Percentiles rank a stretch among this genome's conserved stretches.
phyloP scores from a whole-genome alignment of 2,113 vertebrate genomes.

The Xyrauchen texanus region DNA sequence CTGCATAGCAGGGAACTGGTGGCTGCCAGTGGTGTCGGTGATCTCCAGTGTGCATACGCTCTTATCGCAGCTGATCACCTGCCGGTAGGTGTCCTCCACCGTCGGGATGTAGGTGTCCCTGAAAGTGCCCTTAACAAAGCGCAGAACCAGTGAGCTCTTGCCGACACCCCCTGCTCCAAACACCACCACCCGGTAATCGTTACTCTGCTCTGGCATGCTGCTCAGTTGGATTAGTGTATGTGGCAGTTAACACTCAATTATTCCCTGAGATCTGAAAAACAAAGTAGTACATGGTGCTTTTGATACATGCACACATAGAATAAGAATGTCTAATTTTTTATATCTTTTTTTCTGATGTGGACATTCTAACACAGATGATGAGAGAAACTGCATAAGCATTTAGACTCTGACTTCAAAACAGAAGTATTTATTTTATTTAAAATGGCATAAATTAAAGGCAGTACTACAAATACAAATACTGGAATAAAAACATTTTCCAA shows the following conservation, averaged over 20 bases:
- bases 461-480: too few relatives aligned
- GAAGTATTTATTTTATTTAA: too few relatives aligned
- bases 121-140: constrained; percentile 88
- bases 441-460: too few relatives aligned
- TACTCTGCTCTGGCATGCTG: constrained; percentile 88
- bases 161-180: constrained; percentile 86
- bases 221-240: constrained; percentile 20
- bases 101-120: constrained; percentile 88
- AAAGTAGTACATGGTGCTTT: constrained; percentile 4
- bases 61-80: constrained; percentile 92
- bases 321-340: too few relatives aligned
- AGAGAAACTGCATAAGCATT: too few relatives aligned
- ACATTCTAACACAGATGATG: too few relatives aligned
- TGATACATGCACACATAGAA: background rate
- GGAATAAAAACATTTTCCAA: too few relatives aligned
- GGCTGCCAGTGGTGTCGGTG: constrained; percentile 88
- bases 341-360: too few relatives aligned
- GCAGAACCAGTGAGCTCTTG: constrained; percentile 87
- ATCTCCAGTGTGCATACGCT: constrained; percentile 88
- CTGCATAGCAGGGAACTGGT: constrained; percentile 91
- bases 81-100: constrained; percentile 87
- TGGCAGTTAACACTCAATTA: constrained; percentile 39
- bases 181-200: constrained; percentile 87
- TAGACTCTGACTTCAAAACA: too few relatives aligned
- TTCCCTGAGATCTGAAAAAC: constrained; percentile 51